These are phyloP conservation scores for Salvator merianae DNA, from an alignment of 2,113 vertebrate genomes.

Conservation along the genomic window DNA sequence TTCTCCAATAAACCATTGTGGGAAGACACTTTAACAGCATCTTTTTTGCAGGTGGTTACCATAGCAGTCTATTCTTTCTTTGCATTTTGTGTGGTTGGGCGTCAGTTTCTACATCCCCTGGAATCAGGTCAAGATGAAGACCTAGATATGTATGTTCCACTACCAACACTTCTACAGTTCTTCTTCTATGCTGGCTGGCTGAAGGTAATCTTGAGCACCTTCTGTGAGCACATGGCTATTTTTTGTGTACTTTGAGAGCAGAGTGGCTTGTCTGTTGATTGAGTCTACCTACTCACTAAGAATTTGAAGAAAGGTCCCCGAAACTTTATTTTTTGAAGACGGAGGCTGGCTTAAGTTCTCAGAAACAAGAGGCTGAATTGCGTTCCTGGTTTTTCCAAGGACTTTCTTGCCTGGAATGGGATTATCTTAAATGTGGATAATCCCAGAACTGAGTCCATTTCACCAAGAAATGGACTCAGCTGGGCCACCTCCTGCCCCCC, in stretches of 20 bases:
- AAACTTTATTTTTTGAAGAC: too few relatives aligned
- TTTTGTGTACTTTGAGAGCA: not conserved
- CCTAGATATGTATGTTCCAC: slow-evolving; percentile 84
- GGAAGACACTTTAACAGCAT: not conserved
- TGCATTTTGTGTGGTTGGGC: slow-evolving; percentile 82
- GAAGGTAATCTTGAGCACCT: slow-evolving; percentile 72
- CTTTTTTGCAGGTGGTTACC: slow-evolving; percentile 81
- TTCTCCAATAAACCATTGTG: not conserved
- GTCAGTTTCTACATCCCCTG: slow-evolving; percentile 82
- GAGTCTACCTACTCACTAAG: too few relatives aligned
- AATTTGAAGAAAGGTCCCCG: not conserved
- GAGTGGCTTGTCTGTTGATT: not conserved
- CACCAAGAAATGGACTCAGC: too few relatives aligned
- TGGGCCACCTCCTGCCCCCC: too few relatives aligned
- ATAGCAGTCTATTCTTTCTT: slow-evolving; percentile 89
- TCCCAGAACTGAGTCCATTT: too few relatives aligned
- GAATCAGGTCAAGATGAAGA: slow-evolving; percentile 59
- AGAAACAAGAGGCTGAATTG: too few relatives aligned
- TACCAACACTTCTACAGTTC: slow-evolving; percentile 89
- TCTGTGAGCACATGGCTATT: not conserved
- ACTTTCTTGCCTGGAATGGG: too few relatives aligned
- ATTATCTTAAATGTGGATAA: too few relatives aligned
- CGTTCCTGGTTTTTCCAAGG: too few relatives aligned
- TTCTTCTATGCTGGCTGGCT: slow-evolving; percentile 92
- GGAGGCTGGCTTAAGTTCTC: too few relatives aligned